These are phyloP conservation scores for Rotaria macrura DNA, from an alignment of 2,888 invertebrate species.

Conservation along the genomic window DNA sequence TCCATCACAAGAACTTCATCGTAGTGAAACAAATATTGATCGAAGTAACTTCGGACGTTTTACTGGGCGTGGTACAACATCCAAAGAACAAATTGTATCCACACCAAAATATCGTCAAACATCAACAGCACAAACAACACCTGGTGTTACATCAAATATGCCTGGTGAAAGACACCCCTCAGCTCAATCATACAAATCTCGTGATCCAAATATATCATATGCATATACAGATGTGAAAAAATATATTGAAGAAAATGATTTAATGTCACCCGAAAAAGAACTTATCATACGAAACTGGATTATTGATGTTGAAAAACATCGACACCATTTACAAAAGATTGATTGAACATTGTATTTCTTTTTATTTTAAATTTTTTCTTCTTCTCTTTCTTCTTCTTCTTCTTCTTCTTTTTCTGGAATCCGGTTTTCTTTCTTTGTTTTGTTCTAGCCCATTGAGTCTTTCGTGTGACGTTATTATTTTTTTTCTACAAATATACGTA, in stretches of 20 bases:
- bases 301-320: conserved; percentile 36
- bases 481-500: background rate
- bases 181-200: conserved; percentile 37
- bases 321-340: background rate
- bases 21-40: background rate
- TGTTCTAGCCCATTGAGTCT: background rate
- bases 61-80: background rate
- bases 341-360: background rate
- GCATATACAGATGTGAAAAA: conserved; percentile 44
- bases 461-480: background rate
- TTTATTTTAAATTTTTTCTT: too few relatives aligned
- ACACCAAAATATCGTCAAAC: background rate
- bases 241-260: conserved; percentile 45
- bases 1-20: background rate
- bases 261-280: conserved; percentile 42
- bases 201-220: conserved; percentile 43
- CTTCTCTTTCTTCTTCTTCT: too few relatives aligned
- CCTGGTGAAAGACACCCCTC: background rate
- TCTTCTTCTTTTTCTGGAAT: background rate
- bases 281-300: conserved; percentile 42
- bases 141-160: background rate
- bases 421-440: background rate
- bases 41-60: background rate
- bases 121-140: background rate
- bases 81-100: background rate